Conservation (phyloP, 92 coral and sea anemone genomes). For the Porites cylindrica region DNA sequence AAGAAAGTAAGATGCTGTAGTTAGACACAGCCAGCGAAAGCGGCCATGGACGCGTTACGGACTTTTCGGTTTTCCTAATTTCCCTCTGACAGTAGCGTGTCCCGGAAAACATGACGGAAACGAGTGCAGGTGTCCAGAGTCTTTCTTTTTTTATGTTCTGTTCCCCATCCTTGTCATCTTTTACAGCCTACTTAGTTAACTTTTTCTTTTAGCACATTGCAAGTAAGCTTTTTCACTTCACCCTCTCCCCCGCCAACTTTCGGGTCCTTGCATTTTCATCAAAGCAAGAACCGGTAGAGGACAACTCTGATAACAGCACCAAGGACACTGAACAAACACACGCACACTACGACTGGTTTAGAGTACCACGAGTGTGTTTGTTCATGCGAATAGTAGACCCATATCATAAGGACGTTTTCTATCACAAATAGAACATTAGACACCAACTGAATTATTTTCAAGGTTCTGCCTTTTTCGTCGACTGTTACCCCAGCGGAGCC, state of each 20-base stretch:
- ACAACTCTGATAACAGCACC: conserved; percentile 4
- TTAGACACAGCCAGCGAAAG: too few species aligned
- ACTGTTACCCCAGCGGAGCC: background rate
- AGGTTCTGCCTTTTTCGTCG: background rate
- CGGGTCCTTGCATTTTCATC: background rate
- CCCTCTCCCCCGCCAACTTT: background rate
- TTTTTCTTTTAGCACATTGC: too few species aligned
- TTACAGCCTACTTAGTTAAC: too few species aligned
- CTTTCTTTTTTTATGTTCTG: too few species aligned
- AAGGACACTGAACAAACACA: conserved; percentile 15
- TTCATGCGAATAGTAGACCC: background rate
- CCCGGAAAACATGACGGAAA: too few species aligned
- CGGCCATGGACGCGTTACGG: too few species aligned
- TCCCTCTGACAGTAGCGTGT: too few species aligned
- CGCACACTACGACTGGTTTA: background rate
- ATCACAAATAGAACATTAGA: conserved; percentile 9
- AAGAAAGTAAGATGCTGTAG: too few species aligned
- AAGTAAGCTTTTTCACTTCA: too few species aligned
- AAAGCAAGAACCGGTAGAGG: background rate
- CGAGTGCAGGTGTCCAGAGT: too few species aligned
- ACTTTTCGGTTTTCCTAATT: too few species aligned
- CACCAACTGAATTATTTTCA: conserved; percentile 6
- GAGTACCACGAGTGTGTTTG: background rate
- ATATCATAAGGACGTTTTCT: conserved; percentile 15
- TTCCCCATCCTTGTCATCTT: too few species aligned